Percentiles rank a stretch among this genome's conserved stretches.
Conservation (phyloP, 2,113 vertebrate species). For the Gallinago jamesoni region DNA sequence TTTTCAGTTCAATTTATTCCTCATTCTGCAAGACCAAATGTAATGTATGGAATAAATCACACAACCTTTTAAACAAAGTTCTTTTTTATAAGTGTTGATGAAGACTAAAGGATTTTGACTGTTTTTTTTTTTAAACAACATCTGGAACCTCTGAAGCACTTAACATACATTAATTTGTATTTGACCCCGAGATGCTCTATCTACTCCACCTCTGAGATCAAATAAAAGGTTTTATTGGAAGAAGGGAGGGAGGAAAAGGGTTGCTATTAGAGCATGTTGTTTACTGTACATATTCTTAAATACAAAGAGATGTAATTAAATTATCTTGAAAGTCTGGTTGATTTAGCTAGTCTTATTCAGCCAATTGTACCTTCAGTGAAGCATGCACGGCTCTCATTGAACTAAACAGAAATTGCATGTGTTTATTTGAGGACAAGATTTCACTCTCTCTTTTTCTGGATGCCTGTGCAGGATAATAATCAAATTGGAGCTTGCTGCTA, state of each 20-base stretch:
- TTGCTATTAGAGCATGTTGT: constrained; percentile 59
- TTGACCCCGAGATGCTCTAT: constrained; percentile 64
- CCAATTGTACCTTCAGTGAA: constrained; percentile 60
- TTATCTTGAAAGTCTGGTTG: constrained; percentile 60
- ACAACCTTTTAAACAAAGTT: background rate
- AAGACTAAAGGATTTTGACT: constrained; percentile 28
- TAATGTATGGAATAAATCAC: background rate
- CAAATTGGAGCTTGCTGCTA: background rate
- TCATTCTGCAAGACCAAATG: background rate
- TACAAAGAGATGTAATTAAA: constrained; percentile 60
- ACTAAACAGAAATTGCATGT: constrained; percentile 33
- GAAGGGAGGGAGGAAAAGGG: constrained; percentile 54
- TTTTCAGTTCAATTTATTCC: background rate
- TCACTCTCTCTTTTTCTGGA: constrained; percentile 53
- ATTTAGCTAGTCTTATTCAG: constrained; percentile 41
- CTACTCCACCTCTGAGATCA: constrained; percentile 53
- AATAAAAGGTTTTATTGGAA: constrained; percentile 72
- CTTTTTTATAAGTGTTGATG: background rate
- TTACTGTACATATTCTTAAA: constrained; percentile 44
- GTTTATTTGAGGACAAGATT: constrained; percentile 47
- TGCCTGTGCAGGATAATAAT: constrained; percentile 60
- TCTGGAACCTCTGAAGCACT: constrained; percentile 65
- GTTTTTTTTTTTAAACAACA: constrained; percentile 56
- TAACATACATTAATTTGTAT: constrained; percentile 45
- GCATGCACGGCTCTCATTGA: constrained; percentile 45